These are phyloP conservation scores for Lepus europaeus DNA, from an alignment of 2,113 vertebrate genomes.

Conservation along the genomic window DNA sequence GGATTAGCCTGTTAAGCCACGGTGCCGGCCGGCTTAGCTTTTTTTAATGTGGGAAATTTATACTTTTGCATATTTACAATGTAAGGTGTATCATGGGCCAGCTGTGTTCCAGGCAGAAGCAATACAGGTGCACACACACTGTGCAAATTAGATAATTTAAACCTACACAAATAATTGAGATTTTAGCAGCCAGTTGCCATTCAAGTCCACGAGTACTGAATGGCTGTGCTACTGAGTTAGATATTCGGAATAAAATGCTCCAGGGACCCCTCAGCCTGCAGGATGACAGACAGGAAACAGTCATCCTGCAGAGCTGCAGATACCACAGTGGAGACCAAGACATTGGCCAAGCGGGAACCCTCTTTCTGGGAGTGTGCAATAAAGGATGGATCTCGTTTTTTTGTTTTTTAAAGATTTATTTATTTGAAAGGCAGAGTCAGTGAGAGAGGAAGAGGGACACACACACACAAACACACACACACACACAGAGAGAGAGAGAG, in stretches of 20 bases:
- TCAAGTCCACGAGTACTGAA: background rate
- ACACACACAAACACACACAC: too few species aligned
- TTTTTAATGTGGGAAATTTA: background rate
- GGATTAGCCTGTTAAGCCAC: too few species aligned
- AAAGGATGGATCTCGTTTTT: background rate
- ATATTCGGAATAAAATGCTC: background rate
- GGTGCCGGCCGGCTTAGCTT: background rate
- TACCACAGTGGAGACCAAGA: background rate
- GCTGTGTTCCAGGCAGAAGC: background rate
- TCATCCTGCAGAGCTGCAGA: background rate
- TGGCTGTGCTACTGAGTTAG: background rate
- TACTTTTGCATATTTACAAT: slow-evolving; percentile 26
- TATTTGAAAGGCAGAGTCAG: too few species aligned
- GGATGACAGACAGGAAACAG: background rate
- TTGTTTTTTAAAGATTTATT: too few species aligned
- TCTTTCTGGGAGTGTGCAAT: background rate
- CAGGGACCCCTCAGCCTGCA: background rate
- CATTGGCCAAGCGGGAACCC: background rate
- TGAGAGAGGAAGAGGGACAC: too few species aligned
- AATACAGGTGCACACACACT: background rate
- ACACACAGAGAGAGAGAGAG: too few species aligned
- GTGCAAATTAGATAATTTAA: slow-evolving; percentile 9
- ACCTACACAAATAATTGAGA: background rate
- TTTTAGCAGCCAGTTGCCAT: background rate
- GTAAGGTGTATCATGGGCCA: background rate